A percentile compares a stretch with the other conserved stretches of the same genome.
Conservation (phyloP, 2,797 vertebrate species). For the Phalanger gymnotis region DNA sequence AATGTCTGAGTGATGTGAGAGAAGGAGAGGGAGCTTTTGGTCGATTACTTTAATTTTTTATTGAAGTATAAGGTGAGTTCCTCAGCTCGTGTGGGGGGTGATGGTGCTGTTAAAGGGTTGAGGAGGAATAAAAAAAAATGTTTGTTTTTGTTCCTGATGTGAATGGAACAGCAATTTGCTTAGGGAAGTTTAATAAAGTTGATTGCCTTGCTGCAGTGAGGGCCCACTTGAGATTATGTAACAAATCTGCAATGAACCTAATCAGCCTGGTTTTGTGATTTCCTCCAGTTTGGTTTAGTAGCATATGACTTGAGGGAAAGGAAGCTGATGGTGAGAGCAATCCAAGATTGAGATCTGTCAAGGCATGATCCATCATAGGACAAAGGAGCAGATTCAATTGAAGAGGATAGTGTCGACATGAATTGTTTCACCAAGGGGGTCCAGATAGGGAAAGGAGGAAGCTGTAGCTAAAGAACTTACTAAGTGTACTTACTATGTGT, state of each 20-base stretch:
- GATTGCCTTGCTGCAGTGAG: neutral
- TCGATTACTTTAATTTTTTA: neutral
- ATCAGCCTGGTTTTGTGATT: neutral
- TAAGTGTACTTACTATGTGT: neutral
- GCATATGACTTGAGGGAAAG: neutral
- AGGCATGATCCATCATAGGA: neutral
- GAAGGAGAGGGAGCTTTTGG: neutral
- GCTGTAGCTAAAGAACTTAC: neutral
- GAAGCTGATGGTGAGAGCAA: neutral
- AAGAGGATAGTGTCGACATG: neutral
- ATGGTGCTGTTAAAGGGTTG: neutral
- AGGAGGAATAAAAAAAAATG: neutral
- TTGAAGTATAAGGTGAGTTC: neutral
- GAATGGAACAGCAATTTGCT: neutral
- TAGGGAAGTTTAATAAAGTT: neutral
- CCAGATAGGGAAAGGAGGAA: neutral
- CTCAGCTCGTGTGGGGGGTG: neutral
- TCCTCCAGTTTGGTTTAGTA: neutral
- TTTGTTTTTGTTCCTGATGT: neutral
- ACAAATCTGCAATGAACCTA: neutral
- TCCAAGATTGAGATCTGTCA: neutral
- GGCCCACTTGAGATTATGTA: neutral
- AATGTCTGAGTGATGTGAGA: neutral
- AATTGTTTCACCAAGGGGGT: neutral
- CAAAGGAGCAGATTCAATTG: neutral